phyloP scores from a whole-genome alignment of 2,113 vertebrate genomes.

The Leptocoma aspasia region DNA sequence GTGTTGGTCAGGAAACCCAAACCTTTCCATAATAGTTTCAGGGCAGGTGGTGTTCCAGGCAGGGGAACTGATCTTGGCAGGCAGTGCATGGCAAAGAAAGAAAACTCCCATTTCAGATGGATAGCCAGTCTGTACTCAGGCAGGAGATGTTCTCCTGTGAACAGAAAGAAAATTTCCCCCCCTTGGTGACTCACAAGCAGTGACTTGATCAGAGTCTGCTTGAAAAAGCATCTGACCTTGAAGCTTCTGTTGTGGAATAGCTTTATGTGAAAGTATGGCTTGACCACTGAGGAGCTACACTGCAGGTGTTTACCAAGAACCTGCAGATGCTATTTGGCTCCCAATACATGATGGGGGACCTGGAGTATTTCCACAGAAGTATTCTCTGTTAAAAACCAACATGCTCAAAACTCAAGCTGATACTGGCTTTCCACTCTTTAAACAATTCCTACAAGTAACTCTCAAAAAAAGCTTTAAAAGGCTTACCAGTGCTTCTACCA shows the following conservation, averaged over 20 bases:
- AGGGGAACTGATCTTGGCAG: constrained; percentile 21
- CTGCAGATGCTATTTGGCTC: neutral
- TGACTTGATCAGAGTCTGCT: constrained; percentile 11
- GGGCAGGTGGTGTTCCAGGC: neutral
- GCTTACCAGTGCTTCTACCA: neutral
- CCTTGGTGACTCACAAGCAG: constrained; percentile 29
- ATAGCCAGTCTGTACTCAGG: neutral
- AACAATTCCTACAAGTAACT: neutral
- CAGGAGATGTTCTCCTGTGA: constrained; percentile 14
- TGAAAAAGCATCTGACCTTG: constrained; percentile 40
- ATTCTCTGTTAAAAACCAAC: neutral
- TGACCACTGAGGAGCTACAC: neutral
- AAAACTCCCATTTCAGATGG: neutral
- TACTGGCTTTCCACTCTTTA: neutral
- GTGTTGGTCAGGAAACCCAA: neutral
- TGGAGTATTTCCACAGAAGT: neutral
- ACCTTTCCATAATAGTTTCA: neutral
- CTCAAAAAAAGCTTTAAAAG: neutral
- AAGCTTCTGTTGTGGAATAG: neutral
- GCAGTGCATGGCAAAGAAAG: neutral
- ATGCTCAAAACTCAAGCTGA: neutral
- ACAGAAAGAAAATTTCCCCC: neutral
- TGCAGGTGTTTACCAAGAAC: neutral
- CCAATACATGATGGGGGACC: neutral
- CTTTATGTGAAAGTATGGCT: neutral